phyloP scores from a whole-genome alignment of 2,888 invertebrate genomes.

The Argyresthia goedartella region DNA sequence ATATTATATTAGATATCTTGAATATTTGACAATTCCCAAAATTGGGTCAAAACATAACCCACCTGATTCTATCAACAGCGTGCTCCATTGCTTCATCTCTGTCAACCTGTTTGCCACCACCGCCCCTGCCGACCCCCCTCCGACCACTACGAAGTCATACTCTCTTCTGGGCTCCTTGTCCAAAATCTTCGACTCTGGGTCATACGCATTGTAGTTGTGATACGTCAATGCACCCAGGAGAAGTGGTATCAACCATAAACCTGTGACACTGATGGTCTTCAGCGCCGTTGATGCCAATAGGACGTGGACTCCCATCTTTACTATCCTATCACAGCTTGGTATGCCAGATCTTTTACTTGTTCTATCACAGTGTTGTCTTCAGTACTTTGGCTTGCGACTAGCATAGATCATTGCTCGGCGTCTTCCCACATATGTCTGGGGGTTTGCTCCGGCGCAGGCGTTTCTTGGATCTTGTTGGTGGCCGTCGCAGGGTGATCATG shows the following conservation, averaged over 20 bases:
- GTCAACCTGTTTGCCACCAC: constrained; percentile 87
- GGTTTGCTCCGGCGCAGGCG: constrained; percentile 53
- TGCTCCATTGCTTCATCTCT: constrained; percentile 82
- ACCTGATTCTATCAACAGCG: constrained; percentile 83
- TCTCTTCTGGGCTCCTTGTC: constrained; percentile 79
- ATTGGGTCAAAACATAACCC: constrained; percentile 9
- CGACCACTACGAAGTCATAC: constrained; percentile 88
- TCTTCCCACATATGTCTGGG: constrained; percentile 37
- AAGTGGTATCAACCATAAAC: constrained; percentile 87
- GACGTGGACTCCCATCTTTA: constrained; percentile 78
- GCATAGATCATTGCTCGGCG: constrained; percentile 16
- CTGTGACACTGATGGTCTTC: constrained; percentile 82
- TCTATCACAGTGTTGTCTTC: constrained; percentile 23
- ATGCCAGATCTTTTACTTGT: constrained; percentile 12
- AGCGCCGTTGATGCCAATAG: constrained; percentile 83
- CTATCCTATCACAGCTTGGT: constrained; percentile 17
- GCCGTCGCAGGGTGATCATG: constrained; percentile 40
- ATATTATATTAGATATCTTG: too few relatives aligned
- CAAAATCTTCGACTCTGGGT: constrained; percentile 83
- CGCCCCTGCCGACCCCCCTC: constrained; percentile 91
- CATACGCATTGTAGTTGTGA: constrained; percentile 83
- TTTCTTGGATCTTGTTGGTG: constrained; percentile 24
- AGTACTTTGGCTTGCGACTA: constrained; percentile 25
- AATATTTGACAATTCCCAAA: too few relatives aligned
- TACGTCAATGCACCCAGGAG: constrained; percentile 85